Evolutionary conservation across 1,140 invertebrate genomes (phyloP), one percentile per base, ranked within the genome.

Genomic region (Macrotrachela quadricornifera): DNA sequence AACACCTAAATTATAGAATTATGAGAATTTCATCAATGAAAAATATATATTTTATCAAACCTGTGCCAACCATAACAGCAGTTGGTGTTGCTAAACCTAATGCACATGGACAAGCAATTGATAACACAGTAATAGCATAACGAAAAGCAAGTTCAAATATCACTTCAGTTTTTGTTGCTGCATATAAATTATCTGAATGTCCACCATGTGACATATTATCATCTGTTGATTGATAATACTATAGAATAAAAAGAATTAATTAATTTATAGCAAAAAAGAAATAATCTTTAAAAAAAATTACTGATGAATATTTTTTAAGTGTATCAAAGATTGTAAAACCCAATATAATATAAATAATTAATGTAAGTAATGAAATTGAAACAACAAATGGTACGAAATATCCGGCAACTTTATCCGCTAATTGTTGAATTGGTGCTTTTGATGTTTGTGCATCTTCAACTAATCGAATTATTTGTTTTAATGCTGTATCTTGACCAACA

Each of bases 371-470:
- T 0, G 90, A 88, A 0, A 94, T 74, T 14, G 73, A 66, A 14
- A 92, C 79, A 15, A 99, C 88, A 30, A 83, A 72, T 0, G 92
- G 94, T 13, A 99, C 90, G 74, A 99, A 99, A 68, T 88, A 86
- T 57, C 88, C 88, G 30, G 92, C 90, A 52, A 96, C 71, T 64
- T 80, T 84, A 71, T 99, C 94, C 0, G 92, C 92, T 17, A 95
- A 71, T 56, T 95, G 80, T 67, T 99, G 92, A 57, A 97, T 92
- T 1, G 92, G 91, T 1, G 92, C 71, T 73, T 95, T 95, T 6
- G 83, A 85, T 6, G 85, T 88, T 73, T 99, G 92, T 0, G 92
- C 92, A 66, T 96, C 88, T 73, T 97, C 92, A 0, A 99, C 91
- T 3, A 95, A 73, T 36, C 81, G 78, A 1, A 91, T 86, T 57